Evolutionary conservation across 2,797 vertebrate genomes (phyloP), one percentile per base, ranked within the genome.

Genomic region (Pitangus sulphuratus): DNA sequence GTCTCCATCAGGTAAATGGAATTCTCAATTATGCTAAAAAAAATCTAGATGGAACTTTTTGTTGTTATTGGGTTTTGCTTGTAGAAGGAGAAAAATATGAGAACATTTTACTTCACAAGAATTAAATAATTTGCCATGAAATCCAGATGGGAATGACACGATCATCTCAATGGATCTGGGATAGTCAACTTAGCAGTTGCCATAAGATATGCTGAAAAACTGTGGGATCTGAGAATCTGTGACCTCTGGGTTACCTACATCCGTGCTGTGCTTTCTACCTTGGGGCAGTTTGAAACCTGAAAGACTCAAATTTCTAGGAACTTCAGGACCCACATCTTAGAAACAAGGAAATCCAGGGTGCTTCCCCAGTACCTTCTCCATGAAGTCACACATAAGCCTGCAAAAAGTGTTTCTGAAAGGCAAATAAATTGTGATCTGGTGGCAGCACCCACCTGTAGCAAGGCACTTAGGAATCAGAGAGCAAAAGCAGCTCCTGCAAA

Each of bases 91-190:
- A 5, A 65, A 87, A 65, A 81, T 70, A 42, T 42, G 16, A 64
- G 28, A 65, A 70, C 57, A 47, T 57, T 81, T 87, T 70, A 54
- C 35, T 42, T 84, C 26, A 57, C 1, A 28, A 53, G 1, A 3
- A 8, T 50, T 68, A 35, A 12, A 14, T 16, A 62, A 1, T 74
- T 87, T 81, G 8, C 47, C 7, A 16, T 18, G 26, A 24, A 80
- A 61, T 8, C 51, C 24, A 64, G 4, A 26, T 45, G 11, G 3
- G 10, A 11, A 25, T 58, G 58, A 56, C 21, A 25, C 0, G 0
- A 35, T 30, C 25, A 61, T 37, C 21, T 22, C 37, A 31, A 15
- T 11, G 42, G 35, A 58, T 44, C 33, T 57, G 15, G 2, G 13
- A 7, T 17, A 24, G 26, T 62, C 30, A 66, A 8, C 8, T 54